A percentile compares a stretch with the other conserved stretches of the same genome.
These are phyloP conservation scores for Tanaodytes sp. DNA, from an alignment of 2,888 invertebrate genomes.

Conservation along the genomic window DNA sequence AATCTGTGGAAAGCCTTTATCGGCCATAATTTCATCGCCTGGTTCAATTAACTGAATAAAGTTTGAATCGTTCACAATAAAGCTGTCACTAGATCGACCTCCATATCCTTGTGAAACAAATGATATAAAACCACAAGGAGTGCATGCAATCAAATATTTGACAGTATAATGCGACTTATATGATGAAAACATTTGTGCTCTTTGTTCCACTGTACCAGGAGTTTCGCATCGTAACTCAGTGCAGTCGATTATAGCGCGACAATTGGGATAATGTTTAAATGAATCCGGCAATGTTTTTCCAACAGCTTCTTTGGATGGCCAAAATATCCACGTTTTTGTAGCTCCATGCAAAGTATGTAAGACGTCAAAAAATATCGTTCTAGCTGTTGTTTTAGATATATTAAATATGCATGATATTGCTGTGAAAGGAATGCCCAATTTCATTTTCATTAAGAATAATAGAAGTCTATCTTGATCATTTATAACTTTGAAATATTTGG, in stretches of 20 bases:
- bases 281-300: too few relatives aligned
- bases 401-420: constrained; percentile 43
- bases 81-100: constrained; percentile 54
- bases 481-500: constrained; percentile 22
- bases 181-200: constrained; percentile 49
- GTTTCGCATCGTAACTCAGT: constrained; percentile 44
- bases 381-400: background rate
- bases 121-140: constrained; percentile 54
- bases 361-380: constrained; percentile 43
- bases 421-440: constrained; percentile 42
- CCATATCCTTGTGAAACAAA: constrained; percentile 59
- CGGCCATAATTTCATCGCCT: constrained; percentile 9
- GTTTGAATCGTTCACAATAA: constrained; percentile 46
- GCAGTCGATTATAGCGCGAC: constrained; percentile 50
- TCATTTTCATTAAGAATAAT: constrained; percentile 47
- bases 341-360: constrained; percentile 27
- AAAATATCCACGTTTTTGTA: constrained; percentile 35
- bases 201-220: constrained; percentile 45
- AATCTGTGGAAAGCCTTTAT: constrained; percentile 8
- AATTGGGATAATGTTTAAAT: too few relatives aligned
- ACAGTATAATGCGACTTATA: constrained; percentile 46
- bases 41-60: constrained; percentile 12
- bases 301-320: constrained; percentile 32
- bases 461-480: constrained; percentile 31
- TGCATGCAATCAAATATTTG: constrained; percentile 53